Base-by-base conservation (phyloP, 1,140 invertebrate species). In the Eumaeus atala region DNA sequence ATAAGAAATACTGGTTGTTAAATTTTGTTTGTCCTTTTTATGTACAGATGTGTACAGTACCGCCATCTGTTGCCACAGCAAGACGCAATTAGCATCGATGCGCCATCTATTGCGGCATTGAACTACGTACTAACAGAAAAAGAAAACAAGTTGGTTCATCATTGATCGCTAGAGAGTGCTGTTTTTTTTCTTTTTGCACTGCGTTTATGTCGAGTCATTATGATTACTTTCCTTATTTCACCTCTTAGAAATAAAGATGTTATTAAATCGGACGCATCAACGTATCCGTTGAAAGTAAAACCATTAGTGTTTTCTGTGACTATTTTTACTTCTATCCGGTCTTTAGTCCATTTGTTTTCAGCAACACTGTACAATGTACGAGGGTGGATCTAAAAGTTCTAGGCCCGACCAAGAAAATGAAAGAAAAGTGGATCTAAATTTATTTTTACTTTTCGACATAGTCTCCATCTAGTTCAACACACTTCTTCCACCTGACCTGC, bases 121-220 rank as follows among this genome's bases (percentile, higher is more conserved):
- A 47, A 51, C 44, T 10, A 12, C 36, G 11, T 1, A 10, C 11
- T 36, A 36, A 9, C 3, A 57, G 61, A 56, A 69, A 66, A 69
- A 66, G 48, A 18, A 51, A 61, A 16, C 54, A 56, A 58, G 48
- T 62, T 44, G 51, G 61, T 55, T 59, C 33, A 12, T 44, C 17
- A 49, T 28, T 14, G 9, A 37, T 60, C 72, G 74, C 60, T 72
- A 79, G 76, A 77, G 74, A 63, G 72, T 56, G 70, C 66, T 75
- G 58, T 70, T 68, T 70, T 72, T 70, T 68, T 73, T 57, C 51
- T 68, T 67, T 68, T 64, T 66, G 48, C 9, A 57, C 48, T 3
- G 50, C 56, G 55, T 59, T 40, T 54, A 9, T 40, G 5, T 16
- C 7, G 21, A 17, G 33, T 42, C 12, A 42, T 16, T 42, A 12